Base-by-base conservation (phyloP, 2,113 vertebrate genomes). In the Mirza zaza region DNA sequence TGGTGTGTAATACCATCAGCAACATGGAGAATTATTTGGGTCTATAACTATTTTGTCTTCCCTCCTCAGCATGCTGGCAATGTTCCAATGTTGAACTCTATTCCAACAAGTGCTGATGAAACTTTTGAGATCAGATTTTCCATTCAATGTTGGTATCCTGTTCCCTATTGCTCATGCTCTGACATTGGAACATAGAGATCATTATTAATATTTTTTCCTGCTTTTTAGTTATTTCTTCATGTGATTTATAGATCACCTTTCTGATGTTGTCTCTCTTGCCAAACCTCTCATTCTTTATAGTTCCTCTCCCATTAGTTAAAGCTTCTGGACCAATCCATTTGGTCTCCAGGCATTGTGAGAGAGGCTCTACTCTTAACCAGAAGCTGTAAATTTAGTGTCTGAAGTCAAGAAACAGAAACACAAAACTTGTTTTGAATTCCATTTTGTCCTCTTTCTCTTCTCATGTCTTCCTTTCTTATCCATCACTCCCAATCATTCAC, bases 61-160 rank as follows among this genome's bases (percentile, higher is more conserved):
- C 50, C 5, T 68, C 48, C 39, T 77, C 3, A 21, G 27, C 32
- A 23, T 70, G 50, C 42, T 77, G 52, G 50, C 39, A 27, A 3
- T 82, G 42, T 89, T 70, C n/a, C 29, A 85, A 8, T 52, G 20
- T 14, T 29, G 36, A 65, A n/a, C 50, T 90, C 45, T 55, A 57
- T 80, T 86, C 25, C 65, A 48, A 52, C 71, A 20, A 86, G 45
- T 45, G 17, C 45, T 36, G 45, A n/a, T 86, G 45, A 86, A 85
- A 73, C 29, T 42, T 63, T 71, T 48, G 91, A 85, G 79, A 10
- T 93, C 91, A 79, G 21, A 89, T 52, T 96, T 93, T 85, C 86
- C 71, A 85, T 23, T 68, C 32, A 39, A 2, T 52, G 9, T 20
- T 91, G 21, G 59, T 27, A 45, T 45, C 27, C 57, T 75, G 48